A percentile compares a stretch with the other conserved stretches of the same genome.
Conservation (phyloP, 35 echinoderm and acorn worm species). For the Ophioderma brevispina region DNA sequence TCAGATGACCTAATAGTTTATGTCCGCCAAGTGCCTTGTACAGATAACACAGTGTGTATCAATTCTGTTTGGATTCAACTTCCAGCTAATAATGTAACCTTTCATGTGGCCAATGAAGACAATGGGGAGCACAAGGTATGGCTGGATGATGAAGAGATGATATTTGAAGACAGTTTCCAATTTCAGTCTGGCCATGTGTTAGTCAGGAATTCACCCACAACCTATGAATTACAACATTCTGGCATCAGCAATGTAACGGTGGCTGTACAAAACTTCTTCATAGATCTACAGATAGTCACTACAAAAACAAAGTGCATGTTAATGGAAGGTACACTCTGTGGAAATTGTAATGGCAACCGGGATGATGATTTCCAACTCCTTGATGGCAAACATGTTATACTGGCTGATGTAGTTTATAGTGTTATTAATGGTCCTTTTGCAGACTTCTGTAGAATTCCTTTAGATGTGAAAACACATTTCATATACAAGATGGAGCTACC, state of each 20-base stretch:
- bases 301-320: constrained; percentile 13
- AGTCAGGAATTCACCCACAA: constrained; percentile 18
- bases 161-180: constrained; percentile 12
- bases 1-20: constrained; percentile 39
- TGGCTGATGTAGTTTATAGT: constrained; percentile 42
- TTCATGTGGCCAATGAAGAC: constrained; percentile 31
- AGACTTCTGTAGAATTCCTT: constrained; percentile 43
- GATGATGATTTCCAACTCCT: constrained; percentile 51
- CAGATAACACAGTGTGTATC: constrained; percentile 38
- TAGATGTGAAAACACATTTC: constrained; percentile 29
- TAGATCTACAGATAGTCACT: constrained; percentile 54
- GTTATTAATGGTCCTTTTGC: constrained; percentile 71
- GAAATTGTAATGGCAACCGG: constrained; percentile 54
- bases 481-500: constrained; percentile 50
- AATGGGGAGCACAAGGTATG: constrained; percentile 8
- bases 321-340: constrained; percentile 46
- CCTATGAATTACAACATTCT: constrained; percentile 31
- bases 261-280: constrained; percentile 21
- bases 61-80: constrained; percentile 73
- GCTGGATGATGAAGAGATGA: constrained; percentile 41
- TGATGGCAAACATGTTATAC: background rate
- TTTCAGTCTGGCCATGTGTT: constrained; percentile 41
- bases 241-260: constrained; percentile 34
- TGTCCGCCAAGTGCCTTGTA: constrained; percentile 69
- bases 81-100: constrained; percentile 24